Conservation (phyloP, 2,888 invertebrate species). For the Drosophila pseudotalamancana region DNA sequence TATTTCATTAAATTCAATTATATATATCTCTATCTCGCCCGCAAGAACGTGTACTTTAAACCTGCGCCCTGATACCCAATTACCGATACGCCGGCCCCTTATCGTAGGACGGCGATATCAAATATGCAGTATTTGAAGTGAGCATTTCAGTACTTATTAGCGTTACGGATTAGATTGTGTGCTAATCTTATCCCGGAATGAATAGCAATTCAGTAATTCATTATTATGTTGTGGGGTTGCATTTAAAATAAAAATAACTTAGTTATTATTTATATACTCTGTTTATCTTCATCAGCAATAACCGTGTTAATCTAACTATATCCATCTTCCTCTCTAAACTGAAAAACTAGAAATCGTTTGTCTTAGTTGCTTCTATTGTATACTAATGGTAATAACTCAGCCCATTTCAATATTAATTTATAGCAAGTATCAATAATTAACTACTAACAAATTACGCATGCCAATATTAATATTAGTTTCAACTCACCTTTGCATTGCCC, state of each 20-base stretch:
- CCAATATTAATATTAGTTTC: too few relatives aligned
- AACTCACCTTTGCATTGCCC: constrained; percentile 83
- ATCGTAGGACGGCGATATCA: constrained; percentile 13
- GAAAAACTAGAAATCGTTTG: too few relatives aligned
- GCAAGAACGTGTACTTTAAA: constrained; percentile 55
- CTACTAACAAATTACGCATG: too few relatives aligned
- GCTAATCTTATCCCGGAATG: constrained; percentile 61
- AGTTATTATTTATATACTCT: too few relatives aligned
- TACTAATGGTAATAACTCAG: too few relatives aligned
- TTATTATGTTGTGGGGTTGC: not conserved
- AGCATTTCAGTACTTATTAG: not conserved
- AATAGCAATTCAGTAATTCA: not conserved
- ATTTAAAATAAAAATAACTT: too few relatives aligned
- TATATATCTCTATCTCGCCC: not conserved
- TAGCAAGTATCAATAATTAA: too few relatives aligned
- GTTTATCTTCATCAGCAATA: too few relatives aligned
- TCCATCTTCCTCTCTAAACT: too few relatives aligned
- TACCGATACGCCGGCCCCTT: constrained; percentile 20
- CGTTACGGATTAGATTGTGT: constrained; percentile 61
- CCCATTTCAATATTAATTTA: too few relatives aligned
- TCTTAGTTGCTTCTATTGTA: too few relatives aligned
- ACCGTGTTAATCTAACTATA: too few relatives aligned
- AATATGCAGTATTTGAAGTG: constrained; percentile 40
- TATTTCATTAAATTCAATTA: not conserved
- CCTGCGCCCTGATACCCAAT: constrained; percentile 9